A percentile compares a stretch with the other conserved stretches of the same genome.
phyloP scores from a whole-genome alignment of 2,797 vertebrate species.

The Pristis pectinata region DNA sequence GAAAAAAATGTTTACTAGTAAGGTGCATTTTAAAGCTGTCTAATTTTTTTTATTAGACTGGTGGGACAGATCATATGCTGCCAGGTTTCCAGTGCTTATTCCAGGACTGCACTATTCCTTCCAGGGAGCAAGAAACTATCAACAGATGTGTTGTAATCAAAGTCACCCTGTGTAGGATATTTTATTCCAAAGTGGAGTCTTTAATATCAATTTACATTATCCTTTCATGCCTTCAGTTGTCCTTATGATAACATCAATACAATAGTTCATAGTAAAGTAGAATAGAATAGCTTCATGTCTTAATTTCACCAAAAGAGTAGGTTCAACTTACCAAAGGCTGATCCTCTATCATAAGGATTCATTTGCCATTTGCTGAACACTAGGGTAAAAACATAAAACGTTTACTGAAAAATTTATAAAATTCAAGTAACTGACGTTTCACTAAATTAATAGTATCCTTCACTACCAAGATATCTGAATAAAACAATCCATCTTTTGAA shows the following conservation, averaged over 20 bases:
- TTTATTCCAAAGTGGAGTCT: not conserved
- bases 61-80: no score
- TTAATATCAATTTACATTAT: not conserved
- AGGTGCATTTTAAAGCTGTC: no score
- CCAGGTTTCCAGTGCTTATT: no score
- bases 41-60: no score
- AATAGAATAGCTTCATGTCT: not conserved
- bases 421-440: not conserved
- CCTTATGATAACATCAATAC: not conserved
- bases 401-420: not conserved
- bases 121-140: not conserved
- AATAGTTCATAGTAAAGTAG: not conserved
- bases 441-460: not conserved
- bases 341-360: conserved; percentile 93
- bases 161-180: not conserved
- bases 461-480: not conserved
- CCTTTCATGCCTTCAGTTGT: not conserved
- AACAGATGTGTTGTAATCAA: not conserved
- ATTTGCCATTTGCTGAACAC: conserved; percentile 98
- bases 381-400: conserved; percentile 49
- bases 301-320: not conserved
- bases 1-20: no score
- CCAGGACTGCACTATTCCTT: no score
- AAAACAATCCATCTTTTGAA: conserved; percentile 20
- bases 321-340: conserved; percentile 82